Conservation (phyloP, 1,140 invertebrate genomes). For the Calycopis cecrops region DNA sequence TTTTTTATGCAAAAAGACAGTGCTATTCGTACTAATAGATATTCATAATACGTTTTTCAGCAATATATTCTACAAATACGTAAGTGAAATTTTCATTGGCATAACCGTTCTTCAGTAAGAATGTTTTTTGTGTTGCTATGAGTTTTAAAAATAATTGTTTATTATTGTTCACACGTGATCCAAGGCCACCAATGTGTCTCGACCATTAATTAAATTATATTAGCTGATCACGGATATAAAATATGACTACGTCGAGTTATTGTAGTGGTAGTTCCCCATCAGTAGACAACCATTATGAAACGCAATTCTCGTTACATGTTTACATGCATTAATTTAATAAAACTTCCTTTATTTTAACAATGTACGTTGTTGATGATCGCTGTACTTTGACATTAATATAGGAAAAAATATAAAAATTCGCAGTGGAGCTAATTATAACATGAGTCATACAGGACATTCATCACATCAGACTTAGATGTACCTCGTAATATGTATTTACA, state of each 20-base stretch:
- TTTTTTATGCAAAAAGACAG: constrained; percentile 22
- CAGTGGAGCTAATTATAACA: neutral
- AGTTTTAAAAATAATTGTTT: constrained; percentile 25
- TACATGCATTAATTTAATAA: neutral
- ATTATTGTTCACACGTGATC: constrained; percentile 30
- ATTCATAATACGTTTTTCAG: constrained; percentile 2
- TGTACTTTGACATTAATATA: neutral
- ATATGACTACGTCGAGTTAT: constrained; percentile 17
- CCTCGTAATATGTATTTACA: no score
- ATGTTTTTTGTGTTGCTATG: constrained; percentile 20
- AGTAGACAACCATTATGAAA: constrained; percentile 22
- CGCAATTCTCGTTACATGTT: neutral
- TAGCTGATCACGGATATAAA: constrained; percentile 12
- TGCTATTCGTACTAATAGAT: constrained; percentile 13
- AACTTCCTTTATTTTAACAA: neutral
- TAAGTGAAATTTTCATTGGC: constrained; percentile 13
- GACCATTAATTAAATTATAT: constrained; percentile 25
- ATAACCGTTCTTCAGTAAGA: constrained; percentile 18
- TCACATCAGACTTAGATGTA: no score
- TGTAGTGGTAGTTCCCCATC: constrained; percentile 9
- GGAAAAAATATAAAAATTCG: neutral
- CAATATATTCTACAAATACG: constrained; percentile 15
- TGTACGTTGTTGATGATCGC: neutral
- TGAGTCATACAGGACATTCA: no score
- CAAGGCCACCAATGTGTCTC: constrained; percentile 29